These are phyloP conservation scores for Dicroscelio sp. DNA, from an alignment of 2,888 invertebrate genomes.

Conservation along the genomic window DNA sequence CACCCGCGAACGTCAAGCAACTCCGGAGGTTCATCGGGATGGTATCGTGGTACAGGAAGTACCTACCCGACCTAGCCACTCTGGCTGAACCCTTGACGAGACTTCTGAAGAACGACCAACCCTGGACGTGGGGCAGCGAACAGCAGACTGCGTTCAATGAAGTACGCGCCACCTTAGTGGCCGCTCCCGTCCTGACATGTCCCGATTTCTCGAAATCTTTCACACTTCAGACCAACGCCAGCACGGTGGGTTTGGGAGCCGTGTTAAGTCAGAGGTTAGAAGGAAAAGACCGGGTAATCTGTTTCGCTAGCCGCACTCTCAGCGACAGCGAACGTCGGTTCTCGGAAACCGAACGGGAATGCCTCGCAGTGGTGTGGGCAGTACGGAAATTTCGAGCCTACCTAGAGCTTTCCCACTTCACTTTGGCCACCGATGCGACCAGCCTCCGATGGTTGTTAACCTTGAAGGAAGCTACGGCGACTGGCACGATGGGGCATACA, in stretches of 20 bases:
- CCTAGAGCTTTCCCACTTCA: not conserved
- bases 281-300: not conserved
- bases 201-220: not conserved
- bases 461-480: conserved; percentile 31
- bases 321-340: not conserved
- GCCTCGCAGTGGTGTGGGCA: not conserved
- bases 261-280: not conserved
- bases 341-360: conserved; percentile 44
- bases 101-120: not conserved
- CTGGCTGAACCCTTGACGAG: conserved; percentile 43
- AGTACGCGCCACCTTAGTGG: not conserved
- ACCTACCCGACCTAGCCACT: conserved; percentile 82
- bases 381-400: not conserved
- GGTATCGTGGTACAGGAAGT: conserved; percentile 87
- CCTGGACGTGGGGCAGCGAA: not conserved
- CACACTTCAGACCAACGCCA: conserved; percentile 5
- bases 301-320: conserved; percentile 22
- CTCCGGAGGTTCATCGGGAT: conserved; percentile 87
- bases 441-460: conserved; percentile 53
- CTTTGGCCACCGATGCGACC: conserved; percentile 14
- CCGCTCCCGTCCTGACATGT: not conserved
- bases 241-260: conserved; percentile 23
- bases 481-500: conserved; percentile 70
- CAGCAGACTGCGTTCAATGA: not conserved
- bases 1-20: conserved; percentile 48